These are phyloP conservation scores for Hypena proboscidalis DNA, from an alignment of 2,888 invertebrate species.

Conservation along the genomic window DNA sequence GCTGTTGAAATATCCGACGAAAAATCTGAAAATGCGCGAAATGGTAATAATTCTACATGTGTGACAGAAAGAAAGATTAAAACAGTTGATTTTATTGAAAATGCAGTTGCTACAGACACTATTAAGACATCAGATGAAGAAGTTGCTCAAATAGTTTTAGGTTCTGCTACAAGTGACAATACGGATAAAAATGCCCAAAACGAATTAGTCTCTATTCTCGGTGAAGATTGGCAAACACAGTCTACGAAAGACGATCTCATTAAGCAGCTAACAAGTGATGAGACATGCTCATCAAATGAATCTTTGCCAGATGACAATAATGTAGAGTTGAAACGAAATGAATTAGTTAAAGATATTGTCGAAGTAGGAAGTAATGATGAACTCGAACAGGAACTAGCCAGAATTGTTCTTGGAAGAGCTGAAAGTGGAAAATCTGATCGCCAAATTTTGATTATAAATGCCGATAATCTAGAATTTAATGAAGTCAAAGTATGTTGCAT, in stretches of 20 bases:
- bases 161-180: background rate
- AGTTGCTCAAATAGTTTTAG: background rate
- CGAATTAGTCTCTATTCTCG: too few relatives aligned
- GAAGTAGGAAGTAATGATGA: constrained; percentile 19
- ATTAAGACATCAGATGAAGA: constrained; percentile 1
- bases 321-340: too few relatives aligned
- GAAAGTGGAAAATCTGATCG: background rate
- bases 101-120: background rate
- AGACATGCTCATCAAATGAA: too few relatives aligned
- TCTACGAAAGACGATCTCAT: too few relatives aligned
- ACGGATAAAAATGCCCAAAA: too few relatives aligned
- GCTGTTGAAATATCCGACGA: too few relatives aligned
- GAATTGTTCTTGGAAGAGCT: constrained; percentile 5
- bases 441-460: constrained; percentile 13
- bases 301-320: too few relatives aligned
- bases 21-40: too few relatives aligned
- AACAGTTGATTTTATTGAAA: background rate
- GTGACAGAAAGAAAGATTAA: too few relatives aligned
- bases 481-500: constrained; percentile 33
- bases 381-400: constrained; percentile 9
- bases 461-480: constrained; percentile 8
- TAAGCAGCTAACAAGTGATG: too few relatives aligned
- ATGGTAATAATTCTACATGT: too few relatives aligned
- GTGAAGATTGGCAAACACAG: too few relatives aligned
- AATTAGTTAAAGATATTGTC: constrained; percentile 16